Base-by-base conservation (phyloP, 1,140 invertebrate species). In the Nasonia vitripennis region DNA sequence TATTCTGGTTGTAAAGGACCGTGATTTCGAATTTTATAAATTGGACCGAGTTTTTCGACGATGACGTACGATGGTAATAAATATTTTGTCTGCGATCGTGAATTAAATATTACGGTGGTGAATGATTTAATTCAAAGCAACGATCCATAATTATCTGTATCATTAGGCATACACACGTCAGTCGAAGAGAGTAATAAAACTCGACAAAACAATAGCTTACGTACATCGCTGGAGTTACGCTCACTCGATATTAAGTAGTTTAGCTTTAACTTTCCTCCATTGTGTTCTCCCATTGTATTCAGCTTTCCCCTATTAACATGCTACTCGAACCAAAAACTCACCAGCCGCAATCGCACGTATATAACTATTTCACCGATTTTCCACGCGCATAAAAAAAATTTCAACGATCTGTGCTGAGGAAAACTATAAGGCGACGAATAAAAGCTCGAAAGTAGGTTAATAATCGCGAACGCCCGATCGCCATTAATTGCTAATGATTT, bases 401-500 rank as follows among this genome's bases (percentile, higher is more conserved):
- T 73, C 27, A 45, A 9, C 41, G 0, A 45, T 45, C 41, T 45
- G 0, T 9, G 41, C 41, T 45, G 20, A 78, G 23, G 51, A 20
- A 23, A 78, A 27, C 10, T 55, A 11, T 10, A 20, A 78, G 5
- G 2, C 11, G 48, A 51, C 23, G 75, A 78, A 75, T 41, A 51
- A 55, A 67, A 11, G 20, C 55, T 62, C 55, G 6, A 62, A 62
- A 20, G 17, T n/a, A 67, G 37, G 34, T 3, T 4, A 20, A 79
- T 79, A 51, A 23, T 12, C 14, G 48, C 2, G 20, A n/a, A 14
- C 23, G n/a, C 37, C 20, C 78, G 20, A 55, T 81, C 10, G 55
- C 2, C 23, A 81, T 81, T 80, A 80, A 81, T 81, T 45, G 68
- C 80, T 51, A 51, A 73, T 12, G 23, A 81, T 71, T 81, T 81